phyloP scores from a whole-genome alignment of 2,888 invertebrate genomes.

The Drosophila greeni region DNA sequence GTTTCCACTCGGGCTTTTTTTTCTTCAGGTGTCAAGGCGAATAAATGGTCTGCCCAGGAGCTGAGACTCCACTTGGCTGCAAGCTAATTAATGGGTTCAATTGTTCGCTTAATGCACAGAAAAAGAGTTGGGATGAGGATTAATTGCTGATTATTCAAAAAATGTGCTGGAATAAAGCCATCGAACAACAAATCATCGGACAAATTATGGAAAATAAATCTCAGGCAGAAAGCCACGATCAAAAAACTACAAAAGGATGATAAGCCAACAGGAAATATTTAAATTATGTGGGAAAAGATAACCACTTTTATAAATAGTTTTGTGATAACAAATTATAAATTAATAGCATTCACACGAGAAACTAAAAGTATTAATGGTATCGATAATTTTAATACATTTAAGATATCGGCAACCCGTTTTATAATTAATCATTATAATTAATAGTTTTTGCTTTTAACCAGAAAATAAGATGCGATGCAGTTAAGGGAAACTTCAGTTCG shows the following conservation, averaged over 20 bases:
- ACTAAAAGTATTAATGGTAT: background rate
- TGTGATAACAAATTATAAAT: conserved; percentile 1
- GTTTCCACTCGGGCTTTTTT: conserved; percentile 42
- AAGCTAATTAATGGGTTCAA: conserved; percentile 59
- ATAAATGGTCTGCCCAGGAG: conserved; percentile 51
- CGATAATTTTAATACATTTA: background rate
- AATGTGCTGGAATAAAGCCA: background rate
- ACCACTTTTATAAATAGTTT: background rate
- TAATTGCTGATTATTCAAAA: conserved; percentile 13
- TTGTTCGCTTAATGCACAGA: conserved; percentile 36
- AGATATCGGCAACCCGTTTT: background rate
- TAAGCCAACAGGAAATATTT: background rate
- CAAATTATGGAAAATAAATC: conserved; percentile 9
- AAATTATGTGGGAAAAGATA: conserved; percentile 1
- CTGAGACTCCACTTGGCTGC: conserved; percentile 33
- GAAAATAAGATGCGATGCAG: background rate
- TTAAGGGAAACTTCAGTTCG: background rate
- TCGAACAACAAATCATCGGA: conserved; percentile 7
- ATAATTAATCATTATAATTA: background rate
- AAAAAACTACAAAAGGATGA: background rate
- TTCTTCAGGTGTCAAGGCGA: conserved; percentile 57
- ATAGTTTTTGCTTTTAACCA: background rate
- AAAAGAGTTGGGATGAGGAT: conserved; percentile 25
- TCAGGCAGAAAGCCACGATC: background rate
- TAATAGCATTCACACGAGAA: background rate